phyloP scores from a whole-genome alignment of 2,888 invertebrate genomes.

The Bruchidius siliquastri region DNA sequence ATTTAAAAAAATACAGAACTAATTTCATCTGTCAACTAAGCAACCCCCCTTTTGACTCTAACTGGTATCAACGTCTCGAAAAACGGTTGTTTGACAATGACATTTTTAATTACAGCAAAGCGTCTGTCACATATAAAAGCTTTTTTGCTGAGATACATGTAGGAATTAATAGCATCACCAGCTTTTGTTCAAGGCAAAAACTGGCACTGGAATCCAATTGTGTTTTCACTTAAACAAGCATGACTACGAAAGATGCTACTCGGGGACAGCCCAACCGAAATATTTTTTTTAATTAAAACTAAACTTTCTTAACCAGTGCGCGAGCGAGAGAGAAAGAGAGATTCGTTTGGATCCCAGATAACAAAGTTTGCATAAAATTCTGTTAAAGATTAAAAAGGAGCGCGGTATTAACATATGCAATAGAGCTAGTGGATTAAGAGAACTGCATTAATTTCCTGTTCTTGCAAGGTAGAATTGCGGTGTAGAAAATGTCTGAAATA shows the following conservation, averaged over 20 bases:
- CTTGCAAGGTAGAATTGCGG: background rate
- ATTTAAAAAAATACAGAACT: too few relatives aligned
- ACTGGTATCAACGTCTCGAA: too few relatives aligned
- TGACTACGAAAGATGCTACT: background rate
- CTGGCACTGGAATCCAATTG: background rate
- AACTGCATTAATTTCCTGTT: background rate
- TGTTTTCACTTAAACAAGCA: background rate
- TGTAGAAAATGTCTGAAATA: too few relatives aligned
- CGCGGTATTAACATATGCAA: background rate
- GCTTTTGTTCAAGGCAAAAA: background rate
- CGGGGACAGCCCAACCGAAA: background rate
- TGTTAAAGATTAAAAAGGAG: background rate
- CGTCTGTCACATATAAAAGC: background rate
- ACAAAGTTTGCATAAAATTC: background rate
- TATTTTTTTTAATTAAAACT: background rate
- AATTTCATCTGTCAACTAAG: too few relatives aligned
- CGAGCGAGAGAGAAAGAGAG: too few relatives aligned
- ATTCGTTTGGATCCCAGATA: background rate
- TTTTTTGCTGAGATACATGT: background rate
- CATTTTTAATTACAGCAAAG: too few relatives aligned
- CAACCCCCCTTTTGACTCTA: too few relatives aligned
- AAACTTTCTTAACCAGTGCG: background rate
- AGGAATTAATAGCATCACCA: background rate
- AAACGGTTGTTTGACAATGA: too few relatives aligned
- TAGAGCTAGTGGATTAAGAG: background rate